phyloP scores from a whole-genome alignment of 2,797 vertebrate genomes.

The Lacerta bilineata region DNA sequence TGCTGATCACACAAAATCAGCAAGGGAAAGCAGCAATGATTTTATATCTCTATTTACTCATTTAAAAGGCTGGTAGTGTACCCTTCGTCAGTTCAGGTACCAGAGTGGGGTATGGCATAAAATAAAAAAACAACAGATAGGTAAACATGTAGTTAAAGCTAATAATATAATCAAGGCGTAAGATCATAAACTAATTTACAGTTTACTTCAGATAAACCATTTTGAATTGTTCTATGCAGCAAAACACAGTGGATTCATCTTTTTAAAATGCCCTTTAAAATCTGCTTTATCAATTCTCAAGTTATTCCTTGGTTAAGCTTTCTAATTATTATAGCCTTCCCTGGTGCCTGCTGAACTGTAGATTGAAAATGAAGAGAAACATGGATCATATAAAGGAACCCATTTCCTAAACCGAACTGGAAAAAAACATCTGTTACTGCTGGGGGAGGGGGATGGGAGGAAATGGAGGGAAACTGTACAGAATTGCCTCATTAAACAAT shows the following conservation, averaged over 20 bases:
- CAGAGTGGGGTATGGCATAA: no score
- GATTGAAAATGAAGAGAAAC: not conserved
- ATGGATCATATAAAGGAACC: fast-evolving
- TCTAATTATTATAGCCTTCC: not conserved
- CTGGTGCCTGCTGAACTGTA: not conserved
- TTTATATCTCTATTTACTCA: not conserved
- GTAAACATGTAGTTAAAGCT: no score
- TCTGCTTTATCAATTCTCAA: slow-evolving; percentile 25
- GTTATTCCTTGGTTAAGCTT: not conserved
- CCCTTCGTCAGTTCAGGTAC: no score
- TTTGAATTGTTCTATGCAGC: not conserved
- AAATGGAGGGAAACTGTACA: slow-evolving; percentile 12
- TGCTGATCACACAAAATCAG: not conserved
- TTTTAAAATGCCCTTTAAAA: slow-evolving; percentile 12
- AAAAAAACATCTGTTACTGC: slow-evolving; percentile 21
- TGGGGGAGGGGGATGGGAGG: slow-evolving; percentile 35
- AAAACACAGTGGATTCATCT: slow-evolving; percentile 33
- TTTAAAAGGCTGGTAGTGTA: no score
- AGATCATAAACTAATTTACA: not conserved
- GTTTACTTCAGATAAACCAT: not conserved
- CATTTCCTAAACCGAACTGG: slow-evolving; percentile 32
- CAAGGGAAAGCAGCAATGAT: not conserved
- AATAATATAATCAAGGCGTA: not conserved
- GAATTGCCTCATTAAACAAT: slow-evolving; percentile 59
- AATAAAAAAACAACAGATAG: no score